Conservation (phyloP, 1,140 invertebrate species). For the Reticulitermes speratus region DNA sequence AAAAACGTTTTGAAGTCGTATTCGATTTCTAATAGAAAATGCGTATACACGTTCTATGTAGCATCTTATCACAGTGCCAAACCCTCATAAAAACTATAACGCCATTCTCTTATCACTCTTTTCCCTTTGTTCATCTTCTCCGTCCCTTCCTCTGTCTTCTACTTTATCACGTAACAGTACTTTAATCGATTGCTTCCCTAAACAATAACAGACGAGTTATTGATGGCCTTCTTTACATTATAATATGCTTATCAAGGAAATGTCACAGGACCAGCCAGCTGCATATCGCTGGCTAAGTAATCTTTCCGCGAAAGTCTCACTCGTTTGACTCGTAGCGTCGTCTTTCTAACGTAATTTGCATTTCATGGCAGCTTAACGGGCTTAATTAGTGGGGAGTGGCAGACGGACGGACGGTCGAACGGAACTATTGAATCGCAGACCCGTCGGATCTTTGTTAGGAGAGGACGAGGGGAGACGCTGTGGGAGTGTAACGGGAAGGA, state of each 20-base stretch:
- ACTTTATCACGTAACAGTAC: not conserved
- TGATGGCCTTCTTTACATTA: constrained; percentile 23
- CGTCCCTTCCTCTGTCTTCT: not conserved
- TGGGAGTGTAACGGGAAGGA: not conserved
- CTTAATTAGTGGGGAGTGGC: constrained; percentile 25
- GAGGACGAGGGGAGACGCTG: no score
- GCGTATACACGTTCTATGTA: not conserved
- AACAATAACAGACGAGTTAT: constrained; percentile 5
- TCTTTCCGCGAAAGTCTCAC: not conserved
- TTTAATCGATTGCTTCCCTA: not conserved
- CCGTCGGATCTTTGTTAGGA: not conserved
- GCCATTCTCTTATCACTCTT: not conserved
- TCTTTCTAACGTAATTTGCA: constrained; percentile 28
- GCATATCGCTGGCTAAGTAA: not conserved
- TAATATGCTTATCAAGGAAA: constrained; percentile 26
- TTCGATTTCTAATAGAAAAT: not conserved
- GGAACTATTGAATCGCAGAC: constrained; percentile 10
- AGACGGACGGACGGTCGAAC: not conserved
- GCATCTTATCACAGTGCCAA: not conserved
- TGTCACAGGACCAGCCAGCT: not conserved
- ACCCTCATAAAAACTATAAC: not conserved
- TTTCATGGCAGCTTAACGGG: constrained; percentile 29
- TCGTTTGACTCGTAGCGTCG: not conserved
- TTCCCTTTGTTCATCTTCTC: not conserved
- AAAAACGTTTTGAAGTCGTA: no score